Conservation (phyloP, 2,888 invertebrate genomes). For the Ormyrus labotus region DNA sequence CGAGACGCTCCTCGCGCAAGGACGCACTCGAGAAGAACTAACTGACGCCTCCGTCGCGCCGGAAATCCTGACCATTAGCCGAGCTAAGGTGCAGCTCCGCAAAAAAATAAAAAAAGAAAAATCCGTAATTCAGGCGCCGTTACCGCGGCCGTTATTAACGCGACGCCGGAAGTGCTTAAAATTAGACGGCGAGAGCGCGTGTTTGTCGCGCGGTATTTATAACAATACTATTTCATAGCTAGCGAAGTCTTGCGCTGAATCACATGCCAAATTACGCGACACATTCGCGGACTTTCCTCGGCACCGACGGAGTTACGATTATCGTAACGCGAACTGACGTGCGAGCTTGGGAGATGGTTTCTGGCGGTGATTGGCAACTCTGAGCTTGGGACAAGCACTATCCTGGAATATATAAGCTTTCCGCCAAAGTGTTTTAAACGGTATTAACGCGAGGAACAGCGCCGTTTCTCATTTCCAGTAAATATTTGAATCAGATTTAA, state of each 20-base stretch:
- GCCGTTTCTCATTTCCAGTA: too few species aligned
- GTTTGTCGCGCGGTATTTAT: slow-evolving; percentile 14
- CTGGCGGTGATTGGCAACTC: too few species aligned
- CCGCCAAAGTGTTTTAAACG: too few species aligned
- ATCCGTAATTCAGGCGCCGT: not conserved
- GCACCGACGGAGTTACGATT: too few species aligned
- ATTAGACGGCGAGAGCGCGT: slow-evolving; percentile 17
- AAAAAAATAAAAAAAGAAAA: not conserved
- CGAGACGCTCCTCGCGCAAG: not conserved
- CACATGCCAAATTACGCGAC: slow-evolving; percentile 6
- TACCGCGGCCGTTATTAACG: slow-evolving; percentile 24
- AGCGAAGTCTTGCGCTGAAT: not conserved
- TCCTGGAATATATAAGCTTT: too few species aligned
- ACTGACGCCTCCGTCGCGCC: slow-evolving; percentile 25
- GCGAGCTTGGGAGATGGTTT: too few species aligned
- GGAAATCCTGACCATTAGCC: slow-evolving; percentile 29
- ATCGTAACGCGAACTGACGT: too few species aligned
- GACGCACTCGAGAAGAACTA: slow-evolving; percentile 4
- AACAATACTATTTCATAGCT: slow-evolving; percentile 19
- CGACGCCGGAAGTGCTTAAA: slow-evolving; percentile 36
- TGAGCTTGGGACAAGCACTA: too few species aligned
- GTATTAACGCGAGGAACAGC: too few species aligned
- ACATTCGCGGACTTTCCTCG: not conserved
- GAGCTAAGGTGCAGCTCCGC: not conserved
- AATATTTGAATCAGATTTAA: too few species aligned